Evolutionary conservation across 2,797 vertebrate species (phyloP).

Genomic region (Falco rusticolus): DNA sequence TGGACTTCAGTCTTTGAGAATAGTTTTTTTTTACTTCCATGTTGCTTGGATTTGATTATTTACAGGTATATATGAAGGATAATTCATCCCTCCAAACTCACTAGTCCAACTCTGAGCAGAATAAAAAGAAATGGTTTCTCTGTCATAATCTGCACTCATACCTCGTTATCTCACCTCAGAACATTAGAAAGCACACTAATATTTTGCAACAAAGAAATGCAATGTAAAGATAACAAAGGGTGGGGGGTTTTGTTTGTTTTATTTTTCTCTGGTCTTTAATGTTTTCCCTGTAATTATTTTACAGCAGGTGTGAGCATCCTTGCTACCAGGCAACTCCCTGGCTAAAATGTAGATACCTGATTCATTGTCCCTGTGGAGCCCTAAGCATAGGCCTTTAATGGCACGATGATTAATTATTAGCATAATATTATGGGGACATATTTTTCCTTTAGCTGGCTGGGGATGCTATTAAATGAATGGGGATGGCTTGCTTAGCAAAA

Average conservation of each 20-base stretch:
- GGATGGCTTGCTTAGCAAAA: neutral
- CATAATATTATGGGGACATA: neutral
- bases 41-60: conserved; percentile 16
- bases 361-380: neutral
- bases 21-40: neutral
- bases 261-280: neutral
- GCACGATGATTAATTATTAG: conserved; percentile 28
- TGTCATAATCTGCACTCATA: neutral
- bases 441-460: neutral
- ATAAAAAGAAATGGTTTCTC: neutral
- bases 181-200: neutral
- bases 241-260: neutral
- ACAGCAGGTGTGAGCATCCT: neutral
- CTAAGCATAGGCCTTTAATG: neutral
- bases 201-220: neutral
- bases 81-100: conserved; percentile 2
- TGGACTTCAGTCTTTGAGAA: neutral
- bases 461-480: neutral
- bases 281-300: neutral
- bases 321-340: conserved; percentile 1
- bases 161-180: neutral
- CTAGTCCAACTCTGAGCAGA: neutral
- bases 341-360: conserved; percentile 27
- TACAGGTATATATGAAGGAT: neutral
- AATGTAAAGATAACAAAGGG: neutral